These are phyloP conservation scores for Cheilosia variabilis DNA, from an alignment of 2,888 invertebrate genomes.

Conservation along the genomic window DNA sequence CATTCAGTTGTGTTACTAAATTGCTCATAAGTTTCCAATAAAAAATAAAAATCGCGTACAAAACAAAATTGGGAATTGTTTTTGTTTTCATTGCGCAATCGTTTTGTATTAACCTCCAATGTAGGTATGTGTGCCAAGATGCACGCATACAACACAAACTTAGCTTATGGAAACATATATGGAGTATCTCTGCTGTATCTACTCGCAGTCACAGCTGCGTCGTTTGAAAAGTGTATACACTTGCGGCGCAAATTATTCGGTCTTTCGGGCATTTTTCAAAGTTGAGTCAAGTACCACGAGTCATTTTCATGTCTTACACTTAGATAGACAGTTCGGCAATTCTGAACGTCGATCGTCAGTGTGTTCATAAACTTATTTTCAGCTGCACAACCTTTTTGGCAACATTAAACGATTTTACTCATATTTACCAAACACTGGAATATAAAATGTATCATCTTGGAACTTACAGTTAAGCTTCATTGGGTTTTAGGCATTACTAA, in stretches of 20 bases:
- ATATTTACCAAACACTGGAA: too few species aligned
- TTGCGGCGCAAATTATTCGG: constrained; percentile 11
- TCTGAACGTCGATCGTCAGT: too few species aligned
- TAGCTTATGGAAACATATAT: neutral
- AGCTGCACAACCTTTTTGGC: too few species aligned
- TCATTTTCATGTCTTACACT: too few species aligned
- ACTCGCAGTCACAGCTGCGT: constrained; percentile 26
- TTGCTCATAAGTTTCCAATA: constrained; percentile 41
- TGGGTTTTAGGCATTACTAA: too few species aligned
- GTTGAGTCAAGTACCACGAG: too few species aligned
- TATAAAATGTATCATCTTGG: too few species aligned
- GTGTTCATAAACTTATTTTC: too few species aligned
- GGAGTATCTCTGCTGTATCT: neutral
- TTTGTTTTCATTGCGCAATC: constrained; percentile 67
- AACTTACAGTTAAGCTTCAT: too few species aligned
- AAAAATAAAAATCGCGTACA: constrained; percentile 15
- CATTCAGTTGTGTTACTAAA: constrained; percentile 55
- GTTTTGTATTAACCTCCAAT: constrained; percentile 68
- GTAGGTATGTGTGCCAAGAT: constrained; percentile 69
- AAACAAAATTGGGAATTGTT: constrained; percentile 46
- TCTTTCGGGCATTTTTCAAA: neutral
- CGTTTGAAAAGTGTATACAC: constrained; percentile 15
- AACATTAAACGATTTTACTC: too few species aligned
- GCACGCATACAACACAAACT: constrained; percentile 39
- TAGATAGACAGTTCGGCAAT: too few species aligned